Evolutionary conservation across 2,888 invertebrate species (phyloP), one percentile per base, ranked within the genome.

Genomic region (Orgyia antiqua): DNA sequence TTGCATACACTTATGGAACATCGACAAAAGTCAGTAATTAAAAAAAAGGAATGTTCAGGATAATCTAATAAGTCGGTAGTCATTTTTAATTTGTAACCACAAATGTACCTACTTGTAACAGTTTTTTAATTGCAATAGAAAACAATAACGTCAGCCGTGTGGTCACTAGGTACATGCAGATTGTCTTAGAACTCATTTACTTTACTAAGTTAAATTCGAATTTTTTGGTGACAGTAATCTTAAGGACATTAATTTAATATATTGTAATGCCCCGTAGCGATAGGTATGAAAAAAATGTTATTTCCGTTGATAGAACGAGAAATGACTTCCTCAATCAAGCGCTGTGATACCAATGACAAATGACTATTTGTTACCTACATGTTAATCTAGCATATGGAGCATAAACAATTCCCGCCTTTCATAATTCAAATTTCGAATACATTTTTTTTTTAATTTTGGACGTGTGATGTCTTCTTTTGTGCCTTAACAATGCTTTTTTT

Each of bases 291-390:
- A 80, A 75, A 84, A 79, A 74, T 68, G 69, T 68, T 74, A 77
- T 84, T 79, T 86, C 86, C 86, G 83, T 68, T 77, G 66, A 65
- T 65, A 71, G 59, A n/a, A 68, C 66, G 64, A 76, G 78, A 83
- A 83, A 84, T 80, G 61, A 79, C 86, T 86, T 86, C 86, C 86
- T 83, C 83, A 86, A 86, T 86, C 86, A 86, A 76, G 60, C 50
- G 48, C 61, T 61, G 55, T 56, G 60, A 54, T 46, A 44, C 59
- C 65, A 68, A 75, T 84, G 86, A 84, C 82, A 79, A 83, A 86
- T 84, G 77, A 74, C 75, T 71, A 57, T 64, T 65, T 57, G 68
- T 68, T 73, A 77, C 76, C 64, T 71, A 78, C 76, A 65, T 71
- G 72, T 77, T 79, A 77, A 84, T 82, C 80, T 72, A 78, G 63